Evolutionary conservation across 1,140 invertebrate species (phyloP).

Genomic region (Subanguina moxae): DNA sequence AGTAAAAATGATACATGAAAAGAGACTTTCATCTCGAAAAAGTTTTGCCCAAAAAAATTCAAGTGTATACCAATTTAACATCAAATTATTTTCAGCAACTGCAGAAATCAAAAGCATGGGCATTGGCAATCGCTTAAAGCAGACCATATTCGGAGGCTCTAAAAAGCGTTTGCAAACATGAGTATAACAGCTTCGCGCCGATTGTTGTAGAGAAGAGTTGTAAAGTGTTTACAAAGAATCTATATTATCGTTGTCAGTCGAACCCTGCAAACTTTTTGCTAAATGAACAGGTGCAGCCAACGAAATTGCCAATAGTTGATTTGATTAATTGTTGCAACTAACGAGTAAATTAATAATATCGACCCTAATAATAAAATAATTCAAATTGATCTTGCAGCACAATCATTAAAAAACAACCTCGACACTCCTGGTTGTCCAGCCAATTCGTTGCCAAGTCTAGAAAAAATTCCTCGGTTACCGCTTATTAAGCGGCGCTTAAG

Average conservation of each 20-base stretch:
- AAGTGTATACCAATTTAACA: neutral
- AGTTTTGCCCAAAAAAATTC: neutral
- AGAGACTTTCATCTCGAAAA: too few relatives aligned
- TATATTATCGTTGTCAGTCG: too few relatives aligned
- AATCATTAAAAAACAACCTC: too few relatives aligned
- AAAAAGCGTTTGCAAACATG: neutral
- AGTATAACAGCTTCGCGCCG: neutral
- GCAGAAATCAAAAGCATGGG: constrained; percentile 21
- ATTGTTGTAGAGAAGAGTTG: too few relatives aligned
- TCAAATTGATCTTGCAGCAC: neutral
- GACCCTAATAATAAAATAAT: neutral
- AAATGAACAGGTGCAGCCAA: neutral
- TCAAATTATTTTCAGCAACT: constrained; percentile 4
- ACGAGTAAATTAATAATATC: neutral
- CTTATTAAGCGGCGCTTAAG: too few relatives aligned
- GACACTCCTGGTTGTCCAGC: too few relatives aligned
- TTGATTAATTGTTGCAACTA: neutral
- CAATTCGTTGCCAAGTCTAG: too few relatives aligned
- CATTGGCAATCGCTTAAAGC: constrained; percentile 43
- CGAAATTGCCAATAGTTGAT: constrained; percentile 1
- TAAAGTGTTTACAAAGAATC: too few relatives aligned
- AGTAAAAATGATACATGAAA: too few relatives aligned
- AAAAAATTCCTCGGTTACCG: too few relatives aligned
- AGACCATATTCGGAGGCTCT: constrained; percentile 42
- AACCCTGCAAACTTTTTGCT: too few relatives aligned